phyloP scores from a whole-genome alignment of 2,113 vertebrate species.

The Mirounga angustirostris region DNA sequence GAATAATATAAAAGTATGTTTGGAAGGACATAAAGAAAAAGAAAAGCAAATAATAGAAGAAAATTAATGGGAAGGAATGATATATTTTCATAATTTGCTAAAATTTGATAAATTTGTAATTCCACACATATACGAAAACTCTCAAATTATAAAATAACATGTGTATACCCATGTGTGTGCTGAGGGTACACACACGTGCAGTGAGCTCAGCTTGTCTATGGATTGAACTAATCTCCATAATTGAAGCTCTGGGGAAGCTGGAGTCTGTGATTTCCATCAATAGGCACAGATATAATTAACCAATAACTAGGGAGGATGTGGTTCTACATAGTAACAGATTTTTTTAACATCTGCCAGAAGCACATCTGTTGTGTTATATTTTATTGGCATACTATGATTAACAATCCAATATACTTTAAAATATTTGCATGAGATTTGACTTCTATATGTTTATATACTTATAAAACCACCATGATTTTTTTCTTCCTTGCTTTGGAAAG shows the following conservation, averaged over 20 bases:
- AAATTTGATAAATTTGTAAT: constrained; percentile 33
- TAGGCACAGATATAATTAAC: constrained; percentile 74
- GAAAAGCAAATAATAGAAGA: neutral
- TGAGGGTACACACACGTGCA: neutral
- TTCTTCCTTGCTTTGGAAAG: neutral
- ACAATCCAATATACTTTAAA: constrained; percentile 68
- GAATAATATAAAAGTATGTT: constrained; percentile 15
- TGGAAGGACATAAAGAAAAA: neutral
- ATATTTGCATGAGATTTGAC: constrained; percentile 41
- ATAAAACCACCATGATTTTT: neutral
- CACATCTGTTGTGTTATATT: constrained; percentile 72
- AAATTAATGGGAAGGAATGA: neutral
- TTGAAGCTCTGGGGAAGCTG: constrained; percentile 64
- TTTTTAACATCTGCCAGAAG: constrained; percentile 67
- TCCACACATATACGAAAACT: neutral
- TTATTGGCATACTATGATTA: constrained; percentile 61
- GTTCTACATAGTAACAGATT: constrained; percentile 63
- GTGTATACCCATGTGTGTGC: neutral
- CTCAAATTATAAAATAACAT: constrained; percentile 28
- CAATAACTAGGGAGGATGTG: constrained; percentile 70
- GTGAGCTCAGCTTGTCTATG: constrained; percentile 57
- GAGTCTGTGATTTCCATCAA: constrained; percentile 76
- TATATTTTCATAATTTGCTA: constrained; percentile 18
- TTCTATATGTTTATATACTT: constrained; percentile 63
- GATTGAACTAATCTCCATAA: constrained; percentile 69